phyloP scores from a whole-genome alignment of 2,888 invertebrate genomes.

The Tribolium freemani region DNA sequence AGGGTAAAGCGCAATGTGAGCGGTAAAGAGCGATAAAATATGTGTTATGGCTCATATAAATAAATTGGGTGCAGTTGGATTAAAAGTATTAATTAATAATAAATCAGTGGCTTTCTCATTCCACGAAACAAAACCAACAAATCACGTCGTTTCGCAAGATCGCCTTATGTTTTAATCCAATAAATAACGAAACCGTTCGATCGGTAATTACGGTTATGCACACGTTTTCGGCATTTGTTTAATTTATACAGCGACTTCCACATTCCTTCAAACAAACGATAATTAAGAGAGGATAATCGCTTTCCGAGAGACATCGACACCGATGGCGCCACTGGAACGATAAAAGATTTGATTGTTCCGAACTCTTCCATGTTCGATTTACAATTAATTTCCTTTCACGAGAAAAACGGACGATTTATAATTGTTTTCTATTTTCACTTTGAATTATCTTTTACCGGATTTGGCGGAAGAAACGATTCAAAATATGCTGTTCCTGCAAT shows the following conservation, averaged over 20 bases:
- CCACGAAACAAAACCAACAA: constrained; percentile 35
- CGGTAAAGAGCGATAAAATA: constrained; percentile 29
- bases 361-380: constrained; percentile 3
- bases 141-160: constrained; percentile 34
- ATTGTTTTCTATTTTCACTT: constrained; percentile 38
- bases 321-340: not conserved
- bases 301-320: not conserved
- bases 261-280: not conserved
- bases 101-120: constrained; percentile 32
- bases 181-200: constrained; percentile 27
- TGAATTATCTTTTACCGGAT: constrained; percentile 38
- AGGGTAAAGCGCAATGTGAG: not conserved
- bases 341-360: constrained; percentile 2
- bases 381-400: constrained; percentile 21
- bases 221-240: constrained; percentile 26
- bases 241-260: constrained; percentile 10
- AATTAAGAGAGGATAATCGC: not conserved
- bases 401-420: constrained; percentile 17
- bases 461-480: constrained; percentile 38
- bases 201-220: constrained; percentile 23
- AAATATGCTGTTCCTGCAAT: constrained; percentile 48
- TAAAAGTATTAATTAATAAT: constrained; percentile 42
- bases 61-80: constrained; percentile 39
- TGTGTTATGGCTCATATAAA: constrained; percentile 24
- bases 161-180: constrained; percentile 24